phyloP scores from a whole-genome alignment of 1,140 invertebrate genomes.

The Rhopalosiphum padi region DNA sequence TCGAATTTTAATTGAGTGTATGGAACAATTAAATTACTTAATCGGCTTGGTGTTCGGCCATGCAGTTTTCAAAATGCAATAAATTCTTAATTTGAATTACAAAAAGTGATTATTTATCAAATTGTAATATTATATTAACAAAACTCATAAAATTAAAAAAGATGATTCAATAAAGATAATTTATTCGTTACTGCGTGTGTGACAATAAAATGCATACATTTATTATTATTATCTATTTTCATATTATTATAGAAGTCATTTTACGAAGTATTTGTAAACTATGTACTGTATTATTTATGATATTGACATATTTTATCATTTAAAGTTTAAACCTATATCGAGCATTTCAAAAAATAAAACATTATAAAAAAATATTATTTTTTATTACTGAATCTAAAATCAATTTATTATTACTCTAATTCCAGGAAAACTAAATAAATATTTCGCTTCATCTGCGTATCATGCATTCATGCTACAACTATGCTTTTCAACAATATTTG shows the following conservation, averaged over 20 bases:
- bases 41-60: neutral
- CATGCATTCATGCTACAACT: neutral
- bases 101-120: conserved; percentile 5
- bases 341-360: neutral
- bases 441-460: neutral
- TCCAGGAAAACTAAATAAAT: neutral
- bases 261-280: neutral
- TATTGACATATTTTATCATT: neutral
- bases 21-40: conserved; percentile 31
- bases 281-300: neutral
- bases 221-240: neutral
- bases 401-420: neutral
- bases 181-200: neutral
- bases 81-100: conserved; percentile 3
- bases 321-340: neutral
- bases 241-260: neutral
- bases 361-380: neutral
- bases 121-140: neutral
- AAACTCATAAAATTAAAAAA: neutral
- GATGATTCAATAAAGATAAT: neutral
- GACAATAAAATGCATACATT: neutral
- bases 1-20: conserved; percentile 18
- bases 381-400: neutral
- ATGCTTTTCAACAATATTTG: neutral
- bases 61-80: conserved; percentile 7